Percentiles rank a stretch among this genome's conserved stretches.
Conservation (phyloP, 2,888 invertebrate species). For the Tineola bisselliella region DNA sequence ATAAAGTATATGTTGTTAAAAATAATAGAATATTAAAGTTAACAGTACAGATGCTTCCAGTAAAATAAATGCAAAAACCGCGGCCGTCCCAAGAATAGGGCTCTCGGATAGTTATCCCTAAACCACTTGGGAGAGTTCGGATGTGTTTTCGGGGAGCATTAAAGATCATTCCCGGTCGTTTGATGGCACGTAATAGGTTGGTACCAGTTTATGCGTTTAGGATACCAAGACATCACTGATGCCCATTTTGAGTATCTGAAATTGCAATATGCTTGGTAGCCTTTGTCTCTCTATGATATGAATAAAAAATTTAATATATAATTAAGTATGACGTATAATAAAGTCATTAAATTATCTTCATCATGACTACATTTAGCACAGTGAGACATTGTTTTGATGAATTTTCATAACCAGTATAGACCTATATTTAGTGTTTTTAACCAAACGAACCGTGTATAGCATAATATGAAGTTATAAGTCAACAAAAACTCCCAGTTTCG, state of each 20-base stretch:
- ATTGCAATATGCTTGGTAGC: neutral
- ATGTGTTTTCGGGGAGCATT: constrained; percentile 13
- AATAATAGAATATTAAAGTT: no score
- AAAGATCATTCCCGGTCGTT: constrained; percentile 13
- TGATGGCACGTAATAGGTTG: constrained; percentile 1
- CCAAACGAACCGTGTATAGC: neutral
- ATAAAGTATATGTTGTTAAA: no score
- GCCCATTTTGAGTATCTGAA: neutral
- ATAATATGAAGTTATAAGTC: neutral
- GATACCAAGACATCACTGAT: constrained; percentile 8
- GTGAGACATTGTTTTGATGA: constrained; percentile 16
- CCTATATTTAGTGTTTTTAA: neutral
- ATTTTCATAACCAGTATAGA: constrained; percentile 18
- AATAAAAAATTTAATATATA: no score
- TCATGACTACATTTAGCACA: constrained; percentile 12
- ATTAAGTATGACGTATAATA: no score
- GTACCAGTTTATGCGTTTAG: constrained; percentile 2
- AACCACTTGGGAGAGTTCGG: constrained; percentile 9
- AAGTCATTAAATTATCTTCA: no score
- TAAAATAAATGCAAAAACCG: no score
- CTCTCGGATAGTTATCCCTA: neutral
- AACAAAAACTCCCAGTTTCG: constrained; percentile 29
- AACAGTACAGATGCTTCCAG: no score
- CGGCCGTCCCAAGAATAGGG: constrained; percentile 15
- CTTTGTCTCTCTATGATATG: no score